A percentile compares a stretch with the other conserved stretches of the same genome.
These are phyloP conservation scores for Eurois occulta DNA, from an alignment of 2,888 invertebrate species.

Conservation along the genomic window DNA sequence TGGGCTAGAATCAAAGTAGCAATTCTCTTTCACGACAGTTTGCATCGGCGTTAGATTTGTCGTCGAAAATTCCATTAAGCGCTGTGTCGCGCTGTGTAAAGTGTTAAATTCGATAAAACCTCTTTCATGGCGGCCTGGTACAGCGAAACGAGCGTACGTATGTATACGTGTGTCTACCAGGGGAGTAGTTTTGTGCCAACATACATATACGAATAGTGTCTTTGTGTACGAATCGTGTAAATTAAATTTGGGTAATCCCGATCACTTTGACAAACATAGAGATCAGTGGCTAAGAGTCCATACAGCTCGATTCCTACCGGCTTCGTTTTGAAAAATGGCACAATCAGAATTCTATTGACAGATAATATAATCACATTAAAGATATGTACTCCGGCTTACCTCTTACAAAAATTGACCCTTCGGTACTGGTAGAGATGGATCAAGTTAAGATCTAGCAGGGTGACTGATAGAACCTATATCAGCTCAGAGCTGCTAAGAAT, in stretches of 20 bases:
- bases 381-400: no score
- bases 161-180: conserved; percentile 14
- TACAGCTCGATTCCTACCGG: no score
- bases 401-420: no score
- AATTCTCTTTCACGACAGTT: conserved; percentile 64
- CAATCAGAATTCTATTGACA: no score
- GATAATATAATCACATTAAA: no score
- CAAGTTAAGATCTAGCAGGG: neutral
- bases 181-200: conserved; percentile 30
- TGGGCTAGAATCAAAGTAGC: conserved; percentile 63
- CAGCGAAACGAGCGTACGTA: conserved; percentile 17
- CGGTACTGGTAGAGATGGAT: neutral
- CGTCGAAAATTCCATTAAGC: conserved; percentile 63
- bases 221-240: neutral
- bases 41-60: conserved; percentile 66
- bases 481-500: neutral
- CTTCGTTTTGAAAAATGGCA: no score
- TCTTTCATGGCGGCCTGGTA: conserved; percentile 57
- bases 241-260: conserved; percentile 4
- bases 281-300: no score
- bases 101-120: conserved; percentile 67
- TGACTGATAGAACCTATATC: neutral
- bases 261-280: conserved; percentile 4
- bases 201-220: neutral
- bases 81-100: conserved; percentile 62